phyloP scores from a whole-genome alignment of 2,797 vertebrate genomes.

The Acanthis flammea region DNA sequence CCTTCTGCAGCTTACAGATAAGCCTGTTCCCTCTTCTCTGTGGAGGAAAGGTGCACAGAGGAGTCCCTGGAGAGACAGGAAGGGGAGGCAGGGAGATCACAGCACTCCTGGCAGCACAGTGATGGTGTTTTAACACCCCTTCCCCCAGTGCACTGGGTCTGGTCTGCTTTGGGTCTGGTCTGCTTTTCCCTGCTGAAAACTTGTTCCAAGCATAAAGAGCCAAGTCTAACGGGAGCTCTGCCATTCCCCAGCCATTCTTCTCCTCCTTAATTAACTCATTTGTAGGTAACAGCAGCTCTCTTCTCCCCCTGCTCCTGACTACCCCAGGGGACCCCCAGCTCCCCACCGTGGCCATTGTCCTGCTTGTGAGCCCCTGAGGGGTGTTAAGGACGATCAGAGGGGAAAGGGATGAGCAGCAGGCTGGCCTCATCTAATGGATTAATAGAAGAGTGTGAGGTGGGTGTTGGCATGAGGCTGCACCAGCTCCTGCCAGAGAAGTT shows the following conservation, averaged over 20 bases:
- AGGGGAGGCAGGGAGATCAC: neutral
- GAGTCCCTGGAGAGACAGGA: neutral
- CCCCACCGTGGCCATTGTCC: fast-evolving
- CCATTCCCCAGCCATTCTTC: neutral
- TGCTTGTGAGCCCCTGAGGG: neutral
- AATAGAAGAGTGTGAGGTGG: fast-evolving
- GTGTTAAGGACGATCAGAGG: neutral
- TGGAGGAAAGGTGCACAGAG: neutral
- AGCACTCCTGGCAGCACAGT: neutral
- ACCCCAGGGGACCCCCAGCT: neutral
- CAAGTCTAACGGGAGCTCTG: neutral
- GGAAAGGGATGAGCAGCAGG: fast-evolving
- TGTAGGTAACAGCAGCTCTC: neutral
- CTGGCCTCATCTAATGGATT: neutral
- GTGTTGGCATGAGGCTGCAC: neutral
- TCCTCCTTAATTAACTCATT: neutral
- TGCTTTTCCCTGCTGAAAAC: conserved; percentile 17
- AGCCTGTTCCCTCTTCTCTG: neutral
- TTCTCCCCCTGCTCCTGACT: neutral
- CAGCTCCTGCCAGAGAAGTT: neutral
- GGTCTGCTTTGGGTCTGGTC: neutral
- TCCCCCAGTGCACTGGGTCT: neutral
- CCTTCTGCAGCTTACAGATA: neutral
- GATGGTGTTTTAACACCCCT: neutral
- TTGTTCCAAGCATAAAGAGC: conserved; percentile 27